Conservation (phyloP, 2,888 invertebrate genomes). For the Orgyia antiqua region DNA sequence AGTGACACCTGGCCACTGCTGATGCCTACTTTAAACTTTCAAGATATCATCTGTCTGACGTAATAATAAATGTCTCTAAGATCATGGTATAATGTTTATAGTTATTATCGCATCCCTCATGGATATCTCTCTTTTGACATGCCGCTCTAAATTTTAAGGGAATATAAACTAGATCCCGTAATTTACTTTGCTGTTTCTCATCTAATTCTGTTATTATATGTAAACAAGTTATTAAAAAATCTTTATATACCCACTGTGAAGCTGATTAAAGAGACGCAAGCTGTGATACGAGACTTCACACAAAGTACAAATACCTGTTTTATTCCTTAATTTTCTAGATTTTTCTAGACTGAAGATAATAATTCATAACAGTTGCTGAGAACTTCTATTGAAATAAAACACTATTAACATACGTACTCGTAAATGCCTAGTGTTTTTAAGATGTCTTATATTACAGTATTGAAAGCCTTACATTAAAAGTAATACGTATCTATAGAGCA, state of each 20-base stretch:
- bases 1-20: conserved; percentile 32
- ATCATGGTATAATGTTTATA: conserved; percentile 16
- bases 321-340: too few relatives aligned
- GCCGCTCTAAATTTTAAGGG: conserved; percentile 7
- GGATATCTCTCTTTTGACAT: conserved; percentile 1
- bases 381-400: conserved; percentile 25
- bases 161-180: too few relatives aligned
- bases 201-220: too few relatives aligned
- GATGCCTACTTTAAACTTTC: conserved; percentile 20
- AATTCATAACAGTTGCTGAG: conserved; percentile 36
- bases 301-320: too few relatives aligned
- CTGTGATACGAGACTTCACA: too few relatives aligned
- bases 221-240: too few relatives aligned
- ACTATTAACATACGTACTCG: conserved; percentile 15
- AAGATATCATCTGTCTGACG: conserved; percentile 27
- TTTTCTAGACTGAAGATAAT: too few relatives aligned
- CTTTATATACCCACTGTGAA: too few relatives aligned
- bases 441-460: conserved; percentile 24
- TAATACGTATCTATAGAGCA: conserved; percentile 28
- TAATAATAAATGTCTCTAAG: conserved; percentile 19
- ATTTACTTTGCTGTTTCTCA: too few relatives aligned
- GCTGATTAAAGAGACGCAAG: too few relatives aligned
- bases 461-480: conserved; percentile 28
- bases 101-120: conserved; percentile 16
- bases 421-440: conserved; percentile 30